Percentiles rank a stretch among this genome's conserved stretches.
phyloP scores from a whole-genome alignment of 2,797 vertebrate species.

The Parauchenoglanis ngamensis region DNA sequence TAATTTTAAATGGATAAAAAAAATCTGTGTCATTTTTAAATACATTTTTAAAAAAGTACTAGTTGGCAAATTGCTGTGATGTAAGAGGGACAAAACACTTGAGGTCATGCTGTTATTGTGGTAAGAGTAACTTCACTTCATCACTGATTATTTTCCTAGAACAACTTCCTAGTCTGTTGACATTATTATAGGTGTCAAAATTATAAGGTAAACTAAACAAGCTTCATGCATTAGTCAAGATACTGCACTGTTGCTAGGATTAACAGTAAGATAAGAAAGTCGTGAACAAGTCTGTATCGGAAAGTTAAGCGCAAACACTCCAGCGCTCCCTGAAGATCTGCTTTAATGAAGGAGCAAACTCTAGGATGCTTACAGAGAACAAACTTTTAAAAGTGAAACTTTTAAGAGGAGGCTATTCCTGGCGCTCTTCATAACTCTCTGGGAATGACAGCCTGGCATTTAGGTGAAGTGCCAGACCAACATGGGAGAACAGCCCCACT shows the following conservation, averaged over 20 bases:
- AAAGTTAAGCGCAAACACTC: not conserved
- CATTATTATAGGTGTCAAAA: not conserved
- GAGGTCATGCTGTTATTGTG: not conserved
- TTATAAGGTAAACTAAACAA: not conserved
- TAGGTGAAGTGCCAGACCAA: slow-evolving; percentile 27
- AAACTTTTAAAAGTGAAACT: not conserved
- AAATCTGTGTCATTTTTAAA: not conserved
- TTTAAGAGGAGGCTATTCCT: slow-evolving; percentile 5
- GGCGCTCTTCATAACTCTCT: not conserved
- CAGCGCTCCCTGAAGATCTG: not conserved
- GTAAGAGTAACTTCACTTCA: slow-evolving; percentile 37
- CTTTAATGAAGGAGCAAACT: not conserved
- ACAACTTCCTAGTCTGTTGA: not conserved
- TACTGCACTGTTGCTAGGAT: not conserved
- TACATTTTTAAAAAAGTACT: not conserved
- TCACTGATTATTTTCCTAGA: not conserved
- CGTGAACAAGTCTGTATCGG: not conserved
- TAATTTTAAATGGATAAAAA: not conserved
- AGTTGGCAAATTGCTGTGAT: not conserved
- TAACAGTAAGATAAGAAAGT: not conserved
- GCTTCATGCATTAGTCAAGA: not conserved
- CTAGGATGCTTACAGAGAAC: too few relatives aligned
- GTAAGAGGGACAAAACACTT: not conserved
- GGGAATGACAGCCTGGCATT: slow-evolving; percentile 1
- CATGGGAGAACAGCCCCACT: slow-evolving; percentile 3